Evolutionary conservation across 2,113 vertebrate genomes (phyloP).

Genomic region (Meriones unguiculatus): DNA sequence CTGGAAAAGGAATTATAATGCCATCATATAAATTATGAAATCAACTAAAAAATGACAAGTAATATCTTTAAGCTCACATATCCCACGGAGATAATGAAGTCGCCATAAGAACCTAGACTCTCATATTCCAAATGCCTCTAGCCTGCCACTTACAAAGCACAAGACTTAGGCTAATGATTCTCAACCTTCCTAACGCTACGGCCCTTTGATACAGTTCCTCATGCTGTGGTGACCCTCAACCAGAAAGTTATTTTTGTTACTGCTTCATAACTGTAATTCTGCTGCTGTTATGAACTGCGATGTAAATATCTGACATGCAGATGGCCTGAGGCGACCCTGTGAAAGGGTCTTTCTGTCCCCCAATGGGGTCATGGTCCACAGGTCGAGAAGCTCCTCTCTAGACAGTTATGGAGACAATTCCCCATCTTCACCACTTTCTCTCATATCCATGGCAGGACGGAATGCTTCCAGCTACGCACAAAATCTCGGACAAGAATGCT

Average conservation of each 20-base stretch:
- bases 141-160: background rate
- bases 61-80: background rate
- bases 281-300: background rate
- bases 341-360: background rate
- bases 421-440: background rate
- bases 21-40: slow-evolving; percentile 6
- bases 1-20: background rate
- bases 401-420: background rate
- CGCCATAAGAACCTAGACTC: background rate
- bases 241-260: background rate
- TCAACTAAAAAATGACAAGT: background rate
- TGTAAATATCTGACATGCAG: background rate
- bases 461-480: background rate
- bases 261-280: no score
- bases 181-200: background rate
- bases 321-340: background rate
- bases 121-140: background rate
- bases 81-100: background rate
- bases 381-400: background rate
- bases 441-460: background rate
- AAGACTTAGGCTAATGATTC: background rate
- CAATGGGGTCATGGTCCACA: background rate
- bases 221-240: no score
- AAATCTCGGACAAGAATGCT: background rate
- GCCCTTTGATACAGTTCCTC: background rate